Conservation (phyloP, 2,113 vertebrate genomes). For the Raja brachyura region DNA sequence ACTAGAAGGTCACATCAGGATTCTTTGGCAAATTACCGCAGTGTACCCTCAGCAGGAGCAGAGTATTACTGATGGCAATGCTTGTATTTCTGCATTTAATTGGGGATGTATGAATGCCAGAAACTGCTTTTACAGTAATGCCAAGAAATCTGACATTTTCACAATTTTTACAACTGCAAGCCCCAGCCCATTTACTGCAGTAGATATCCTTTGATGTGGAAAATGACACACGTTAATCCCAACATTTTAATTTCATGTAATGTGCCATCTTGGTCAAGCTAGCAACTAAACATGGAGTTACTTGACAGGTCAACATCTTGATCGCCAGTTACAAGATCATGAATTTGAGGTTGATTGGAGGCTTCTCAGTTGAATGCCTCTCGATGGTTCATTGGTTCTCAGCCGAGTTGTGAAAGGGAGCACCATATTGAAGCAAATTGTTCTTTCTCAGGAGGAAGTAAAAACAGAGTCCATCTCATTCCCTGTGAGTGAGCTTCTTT, state of each 20-base stretch:
- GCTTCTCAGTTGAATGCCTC: not conserved
- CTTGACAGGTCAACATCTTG: not conserved
- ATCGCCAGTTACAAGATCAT: not conserved
- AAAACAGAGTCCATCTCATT: conserved; percentile 14
- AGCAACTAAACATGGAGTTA: not conserved
- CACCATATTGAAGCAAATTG: not conserved
- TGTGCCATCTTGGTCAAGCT: not conserved
- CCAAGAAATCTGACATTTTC: too few species aligned
- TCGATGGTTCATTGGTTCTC: not conserved
- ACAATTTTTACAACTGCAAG: too few species aligned
- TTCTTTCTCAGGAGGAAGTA: not conserved
- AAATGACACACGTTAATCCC: not conserved
- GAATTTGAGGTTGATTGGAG: not conserved
- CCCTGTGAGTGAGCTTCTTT: not conserved
- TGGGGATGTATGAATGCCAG: too few species aligned
- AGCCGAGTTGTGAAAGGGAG: not conserved
- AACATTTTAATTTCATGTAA: not conserved
- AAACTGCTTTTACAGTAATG: too few species aligned
- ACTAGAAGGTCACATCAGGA: too few species aligned
- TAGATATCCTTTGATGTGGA: not conserved
- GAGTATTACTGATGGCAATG: too few species aligned
- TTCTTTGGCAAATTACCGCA: too few species aligned
- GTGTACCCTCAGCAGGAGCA: too few species aligned
- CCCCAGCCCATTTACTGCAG: too few species aligned
- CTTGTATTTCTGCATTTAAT: too few species aligned